A percentile compares a stretch with the other conserved stretches of the same genome.
These are phyloP conservation scores for Liasis olivaceus DNA, from an alignment of 2,797 vertebrate genomes.

Conservation along the genomic window DNA sequence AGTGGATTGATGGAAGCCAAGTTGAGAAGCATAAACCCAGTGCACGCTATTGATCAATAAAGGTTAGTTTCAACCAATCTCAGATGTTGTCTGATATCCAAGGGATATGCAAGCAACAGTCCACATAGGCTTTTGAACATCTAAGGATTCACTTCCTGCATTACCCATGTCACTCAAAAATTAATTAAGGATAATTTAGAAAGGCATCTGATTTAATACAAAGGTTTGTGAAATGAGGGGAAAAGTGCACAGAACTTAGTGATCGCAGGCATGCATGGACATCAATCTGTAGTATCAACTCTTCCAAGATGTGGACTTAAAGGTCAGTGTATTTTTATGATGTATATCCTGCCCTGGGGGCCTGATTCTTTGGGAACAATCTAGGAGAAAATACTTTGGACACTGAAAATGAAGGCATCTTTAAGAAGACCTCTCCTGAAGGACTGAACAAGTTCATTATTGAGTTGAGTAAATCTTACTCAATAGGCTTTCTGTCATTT, in stretches of 20 bases:
- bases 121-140: not conserved
- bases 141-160: not conserved
- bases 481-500: not conserved
- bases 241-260: not conserved
- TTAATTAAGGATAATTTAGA: not conserved
- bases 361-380: not conserved
- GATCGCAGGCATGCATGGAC: not conserved
- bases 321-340: not conserved
- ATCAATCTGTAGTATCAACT: not conserved
- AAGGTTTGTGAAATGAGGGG: not conserved
- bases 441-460: not conserved
- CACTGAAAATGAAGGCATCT: not conserved
- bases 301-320: not conserved
- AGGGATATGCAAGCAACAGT: not conserved
- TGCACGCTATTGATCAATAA: too few relatives aligned
- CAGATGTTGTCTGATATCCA: not conserved
- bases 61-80: not conserved
- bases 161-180: not conserved
- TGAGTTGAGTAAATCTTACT: not conserved
- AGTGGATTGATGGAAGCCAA: not conserved
- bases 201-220: not conserved
- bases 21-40: not conserved
- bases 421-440: not conserved
- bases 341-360: not conserved
- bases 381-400: not conserved